Percentiles rank a stretch among this genome's conserved stretches.
Evolutionary conservation across 2,888 invertebrate genomes (phyloP).

Genomic region (Drosophila quasianomalipes): DNA sequence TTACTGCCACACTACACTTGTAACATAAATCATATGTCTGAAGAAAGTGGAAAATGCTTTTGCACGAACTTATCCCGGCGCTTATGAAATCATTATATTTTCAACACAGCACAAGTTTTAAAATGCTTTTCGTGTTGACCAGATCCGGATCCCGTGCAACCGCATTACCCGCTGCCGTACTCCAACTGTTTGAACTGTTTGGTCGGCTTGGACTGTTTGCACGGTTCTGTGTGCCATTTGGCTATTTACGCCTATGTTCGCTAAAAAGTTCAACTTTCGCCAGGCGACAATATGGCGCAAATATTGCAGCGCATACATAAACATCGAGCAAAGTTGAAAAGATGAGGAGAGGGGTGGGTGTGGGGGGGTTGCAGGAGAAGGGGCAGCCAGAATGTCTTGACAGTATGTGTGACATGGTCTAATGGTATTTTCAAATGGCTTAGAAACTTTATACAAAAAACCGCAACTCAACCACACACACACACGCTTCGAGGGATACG

Average conservation of each 20-base stretch:
- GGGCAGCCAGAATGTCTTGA: constrained; percentile 50
- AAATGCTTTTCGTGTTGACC: constrained; percentile 33
- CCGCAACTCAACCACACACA: constrained; percentile 39
- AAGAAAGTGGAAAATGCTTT: constrained; percentile 47
- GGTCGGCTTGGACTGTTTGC: constrained; percentile 21
- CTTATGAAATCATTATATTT: constrained; percentile 45
- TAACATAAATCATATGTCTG: constrained; percentile 49
- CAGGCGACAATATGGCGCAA: constrained; percentile 63
- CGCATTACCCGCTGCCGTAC: constrained; percentile 64
- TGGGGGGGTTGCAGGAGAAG: not conserved
- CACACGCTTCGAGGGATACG: not conserved
- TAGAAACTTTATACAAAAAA: constrained; percentile 69
- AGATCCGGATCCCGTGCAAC: constrained; percentile 49
- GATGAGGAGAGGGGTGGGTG: not conserved
- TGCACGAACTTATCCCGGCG: constrained; percentile 31
- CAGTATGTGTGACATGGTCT: constrained; percentile 66
- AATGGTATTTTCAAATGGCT: constrained; percentile 79
- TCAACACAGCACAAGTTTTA: constrained; percentile 16
- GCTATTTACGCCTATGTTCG: constrained; percentile 59
- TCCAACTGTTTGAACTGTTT: constrained; percentile 50
- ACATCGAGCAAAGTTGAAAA: constrained; percentile 53
- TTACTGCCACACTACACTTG: constrained; percentile 60
- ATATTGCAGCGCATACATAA: constrained; percentile 75
- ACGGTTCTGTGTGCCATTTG: constrained; percentile 16
- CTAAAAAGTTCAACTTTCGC: constrained; percentile 45